Evolutionary conservation across 2,113 vertebrate species (phyloP), one percentile per base, ranked within the genome.

Genomic region (Sorex fumeus): DNA sequence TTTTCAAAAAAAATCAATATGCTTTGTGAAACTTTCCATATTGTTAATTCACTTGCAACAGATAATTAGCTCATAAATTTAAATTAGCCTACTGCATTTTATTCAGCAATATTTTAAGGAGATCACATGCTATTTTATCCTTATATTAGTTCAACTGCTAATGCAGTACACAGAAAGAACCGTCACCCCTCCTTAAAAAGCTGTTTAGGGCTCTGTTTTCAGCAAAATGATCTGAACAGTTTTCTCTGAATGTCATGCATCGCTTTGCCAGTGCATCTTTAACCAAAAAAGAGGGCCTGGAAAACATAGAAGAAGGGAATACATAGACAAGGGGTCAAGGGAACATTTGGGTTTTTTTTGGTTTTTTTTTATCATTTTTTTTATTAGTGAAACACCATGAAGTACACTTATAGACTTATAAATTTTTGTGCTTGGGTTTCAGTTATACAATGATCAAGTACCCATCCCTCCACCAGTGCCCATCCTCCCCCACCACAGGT

Each of bases 21-120:
- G 91, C 83, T 88, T 94, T 93, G 88, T 91, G 94, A 94, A 94
- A 94, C 57, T 88, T 95, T 82, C 88, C 92, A 92, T 89, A 93
- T 94, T 97, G 96, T 93, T 95, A 95, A 97, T 93, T 96, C 87
- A 90, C 70, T 95, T 76, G 77, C 81, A 95, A 92, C 40, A 96
- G 87, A 94, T 95, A 96, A 97, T 96, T 96, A 93, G 74, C 81
- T 96, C 92, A 87, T 91, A 75, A 91, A 64, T 92, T 97, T 95
- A 96, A 94, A 94, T 83, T 93, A 10, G 62, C 50, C 62, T 8
- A 0, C 78, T 94, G 77, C 75, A 95, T 74, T 83, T 71, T 40
- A 94, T 96, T 92, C 90, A 92, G 71, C 69, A 67, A 16, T 91
- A 85, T 95, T 94, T 84, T 57, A 40, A 87, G 70, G 57, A 74